Conservation (phyloP, 2,113 vertebrate genomes). For the Pterocles orientalis region DNA sequence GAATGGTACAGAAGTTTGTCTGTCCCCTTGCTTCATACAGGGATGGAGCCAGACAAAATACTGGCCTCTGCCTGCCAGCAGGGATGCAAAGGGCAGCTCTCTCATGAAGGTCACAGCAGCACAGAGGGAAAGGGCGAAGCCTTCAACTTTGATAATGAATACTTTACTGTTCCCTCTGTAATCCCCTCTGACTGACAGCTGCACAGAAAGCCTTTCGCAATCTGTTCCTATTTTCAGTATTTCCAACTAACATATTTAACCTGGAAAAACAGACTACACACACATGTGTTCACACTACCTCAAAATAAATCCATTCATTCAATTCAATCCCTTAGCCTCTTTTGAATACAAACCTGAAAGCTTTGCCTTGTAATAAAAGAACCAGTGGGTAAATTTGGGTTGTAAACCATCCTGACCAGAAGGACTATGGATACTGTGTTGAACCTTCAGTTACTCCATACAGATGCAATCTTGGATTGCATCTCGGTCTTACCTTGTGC, state of each 20-base stretch:
- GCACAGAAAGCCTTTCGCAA: constrained; percentile 16
- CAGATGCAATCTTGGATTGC: not conserved
- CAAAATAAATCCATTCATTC: constrained; percentile 28
- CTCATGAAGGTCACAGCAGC: not conserved
- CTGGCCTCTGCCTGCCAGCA: not conserved
- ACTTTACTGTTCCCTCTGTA: not conserved
- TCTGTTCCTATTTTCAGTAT: constrained; percentile 6
- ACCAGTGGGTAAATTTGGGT: not conserved
- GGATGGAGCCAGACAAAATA: not conserved
- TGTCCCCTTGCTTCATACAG: too few relatives aligned
- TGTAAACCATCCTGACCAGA: not conserved
- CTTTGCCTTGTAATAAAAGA: not conserved
- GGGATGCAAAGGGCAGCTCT: not conserved
- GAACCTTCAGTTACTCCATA: not conserved
- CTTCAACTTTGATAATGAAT: not conserved
- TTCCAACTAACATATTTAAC: constrained; percentile 9
- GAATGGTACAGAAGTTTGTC: not conserved
- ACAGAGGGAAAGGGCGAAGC: not conserved
- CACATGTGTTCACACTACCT: not conserved
- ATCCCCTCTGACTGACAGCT: not conserved
- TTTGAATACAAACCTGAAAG: not conserved
- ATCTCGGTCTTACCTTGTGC: not conserved
- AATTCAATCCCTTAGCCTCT: not conserved
- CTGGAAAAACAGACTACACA: constrained; percentile 20
- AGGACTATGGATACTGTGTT: not conserved